phyloP scores from a whole-genome alignment of 2,888 invertebrate genomes.

The Toxonevra muliebris region DNA sequence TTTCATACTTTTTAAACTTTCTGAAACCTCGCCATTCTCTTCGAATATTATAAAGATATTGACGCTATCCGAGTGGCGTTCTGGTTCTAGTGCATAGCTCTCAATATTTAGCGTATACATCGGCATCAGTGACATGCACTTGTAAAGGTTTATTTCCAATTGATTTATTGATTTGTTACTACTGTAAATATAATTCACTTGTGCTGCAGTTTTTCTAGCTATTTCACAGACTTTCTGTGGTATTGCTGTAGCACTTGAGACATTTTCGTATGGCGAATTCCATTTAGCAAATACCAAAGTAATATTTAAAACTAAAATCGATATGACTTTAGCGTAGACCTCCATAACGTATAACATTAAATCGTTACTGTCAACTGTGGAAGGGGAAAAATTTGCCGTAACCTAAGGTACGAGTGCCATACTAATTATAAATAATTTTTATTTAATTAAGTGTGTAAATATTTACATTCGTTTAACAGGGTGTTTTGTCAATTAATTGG shows the following conservation, averaged over 20 bases:
- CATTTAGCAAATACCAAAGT: no score
- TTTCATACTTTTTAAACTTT: slow-evolving; percentile 37
- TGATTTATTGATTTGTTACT: slow-evolving; percentile 1
- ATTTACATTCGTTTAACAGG: no score
- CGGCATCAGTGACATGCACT: slow-evolving; percentile 31
- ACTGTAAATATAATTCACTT: slow-evolving; percentile 33
- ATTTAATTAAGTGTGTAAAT: no score
- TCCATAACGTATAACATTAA: no score
- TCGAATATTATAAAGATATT: slow-evolving; percentile 48
- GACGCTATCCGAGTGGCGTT: slow-evolving; percentile 45
- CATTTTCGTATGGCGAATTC: no score
- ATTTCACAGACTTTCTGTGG: slow-evolving; percentile 35
- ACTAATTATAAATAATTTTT: no score
- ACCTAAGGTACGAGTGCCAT: no score
- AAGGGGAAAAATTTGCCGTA: no score
- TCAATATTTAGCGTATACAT: slow-evolving; percentile 42
- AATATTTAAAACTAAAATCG: no score
- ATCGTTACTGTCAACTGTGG: no score
- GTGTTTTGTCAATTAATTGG: no score
- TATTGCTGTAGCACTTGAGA: not conserved
- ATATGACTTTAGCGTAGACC: no score
- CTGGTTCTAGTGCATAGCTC: slow-evolving; percentile 41
- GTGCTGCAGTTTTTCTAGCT: slow-evolving; percentile 10
- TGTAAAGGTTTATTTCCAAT: slow-evolving; percentile 29
- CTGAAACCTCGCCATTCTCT: slow-evolving; percentile 29